phyloP scores from a whole-genome alignment of 2,113 vertebrate genomes.

The Leuciscus idus region DNA sequence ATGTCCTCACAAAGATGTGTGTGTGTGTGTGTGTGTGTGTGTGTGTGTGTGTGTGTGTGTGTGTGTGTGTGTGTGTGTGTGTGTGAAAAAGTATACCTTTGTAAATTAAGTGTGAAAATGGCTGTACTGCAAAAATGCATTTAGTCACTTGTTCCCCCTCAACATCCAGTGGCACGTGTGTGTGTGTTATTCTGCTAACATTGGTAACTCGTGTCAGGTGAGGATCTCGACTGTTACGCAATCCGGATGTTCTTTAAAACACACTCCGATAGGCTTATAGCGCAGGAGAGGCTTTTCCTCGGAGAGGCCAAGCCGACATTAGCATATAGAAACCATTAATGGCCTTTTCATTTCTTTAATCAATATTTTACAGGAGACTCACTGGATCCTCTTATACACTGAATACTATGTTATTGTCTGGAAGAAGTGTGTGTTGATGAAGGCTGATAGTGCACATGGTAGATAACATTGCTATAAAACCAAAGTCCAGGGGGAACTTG shows the following conservation, averaged over 20 bases:
- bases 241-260: slow-evolving; percentile 61
- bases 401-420: not conserved
- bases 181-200: not conserved
- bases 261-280: slow-evolving; percentile 49
- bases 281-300: slow-evolving; percentile 46
- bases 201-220: slow-evolving; percentile 47
- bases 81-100: slow-evolving; percentile 45
- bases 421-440: not conserved
- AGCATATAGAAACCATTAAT: slow-evolving; percentile 54
- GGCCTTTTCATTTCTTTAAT: slow-evolving; percentile 37
- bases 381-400: not conserved
- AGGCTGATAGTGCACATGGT: slow-evolving; percentile 1
- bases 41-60: slow-evolving; percentile 35
- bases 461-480: slow-evolving; percentile 51
- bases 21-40: slow-evolving; percentile 49
- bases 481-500: slow-evolving; percentile 62
- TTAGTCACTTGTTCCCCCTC: slow-evolving; percentile 54
- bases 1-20: no score
- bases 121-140: slow-evolving; percentile 45
- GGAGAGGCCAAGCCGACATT: slow-evolving; percentile 49
- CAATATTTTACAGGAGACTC: slow-evolving; percentile 4
- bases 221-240: slow-evolving; percentile 66
- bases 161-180: slow-evolving; percentile 24
- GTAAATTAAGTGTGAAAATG: slow-evolving; percentile 50
- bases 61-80: slow-evolving; percentile 17